These are phyloP conservation scores for Dynastes grantii DNA, from an alignment of 2,888 invertebrate species.

Conservation along the genomic window DNA sequence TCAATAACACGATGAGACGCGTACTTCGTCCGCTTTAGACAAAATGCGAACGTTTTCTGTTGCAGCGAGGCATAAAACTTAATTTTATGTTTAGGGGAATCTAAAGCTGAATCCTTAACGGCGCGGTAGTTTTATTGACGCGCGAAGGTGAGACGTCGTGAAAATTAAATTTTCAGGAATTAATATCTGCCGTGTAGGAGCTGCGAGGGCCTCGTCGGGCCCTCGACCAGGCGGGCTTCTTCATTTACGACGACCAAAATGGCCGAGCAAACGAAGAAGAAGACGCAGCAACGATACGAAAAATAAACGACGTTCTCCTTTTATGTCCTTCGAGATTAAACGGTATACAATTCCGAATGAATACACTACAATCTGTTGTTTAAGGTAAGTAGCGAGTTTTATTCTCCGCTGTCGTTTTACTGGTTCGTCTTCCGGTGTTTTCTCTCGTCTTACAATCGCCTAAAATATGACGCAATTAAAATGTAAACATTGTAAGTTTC, in stretches of 20 bases:
- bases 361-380: constrained; percentile 42
- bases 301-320: constrained; percentile 42
- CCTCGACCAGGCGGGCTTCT: constrained; percentile 16
- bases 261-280: background rate
- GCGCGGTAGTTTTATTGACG: constrained; percentile 45
- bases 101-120: constrained; percentile 34
- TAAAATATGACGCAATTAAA: constrained; percentile 11
- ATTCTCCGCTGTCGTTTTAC: background rate
- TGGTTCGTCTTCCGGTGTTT: background rate
- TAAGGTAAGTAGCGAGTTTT: constrained; percentile 12
- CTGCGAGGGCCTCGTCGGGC: background rate
- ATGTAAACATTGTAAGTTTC: background rate
- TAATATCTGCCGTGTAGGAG: constrained; percentile 39
- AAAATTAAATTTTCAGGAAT: constrained; percentile 48
- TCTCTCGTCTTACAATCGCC: background rate
- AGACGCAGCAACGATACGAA: constrained; percentile 13
- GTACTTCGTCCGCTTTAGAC: background rate
- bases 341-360: constrained; percentile 38
- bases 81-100: constrained; percentile 37
- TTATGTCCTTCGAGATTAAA: constrained; percentile 37
- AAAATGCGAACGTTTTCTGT: background rate
- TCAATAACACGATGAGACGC: background rate
- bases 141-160: constrained; percentile 38
- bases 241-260: constrained; percentile 38
- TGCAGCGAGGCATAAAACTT: constrained; percentile 24